These are phyloP conservation scores for Mus caroli DNA, from an alignment of 2,797 vertebrate genomes.

Conservation along the genomic window DNA sequence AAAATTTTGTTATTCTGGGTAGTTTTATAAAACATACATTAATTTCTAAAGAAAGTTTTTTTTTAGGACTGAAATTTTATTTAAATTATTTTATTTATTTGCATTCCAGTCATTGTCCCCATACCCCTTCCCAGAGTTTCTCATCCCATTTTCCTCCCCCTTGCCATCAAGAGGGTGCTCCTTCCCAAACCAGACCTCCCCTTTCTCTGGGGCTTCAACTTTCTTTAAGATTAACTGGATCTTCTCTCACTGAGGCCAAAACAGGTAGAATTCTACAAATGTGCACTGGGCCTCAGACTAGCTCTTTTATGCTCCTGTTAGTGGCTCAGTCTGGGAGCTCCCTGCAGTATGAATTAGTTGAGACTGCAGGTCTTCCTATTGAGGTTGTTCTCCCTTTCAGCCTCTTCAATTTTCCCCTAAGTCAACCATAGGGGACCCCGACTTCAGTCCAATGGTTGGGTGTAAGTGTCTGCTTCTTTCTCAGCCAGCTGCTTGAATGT, in stretches of 20 bases:
- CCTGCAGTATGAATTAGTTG: too few relatives aligned
- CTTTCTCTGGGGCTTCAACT: not conserved
- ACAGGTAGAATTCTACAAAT: not conserved
- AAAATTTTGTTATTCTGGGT: not conserved
- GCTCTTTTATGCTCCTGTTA: not conserved
- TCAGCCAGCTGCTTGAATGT: too few relatives aligned
- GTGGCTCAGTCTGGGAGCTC: not conserved
- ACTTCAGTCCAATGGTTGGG: not conserved
- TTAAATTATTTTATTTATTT: not conserved
- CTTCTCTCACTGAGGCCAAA: not conserved
- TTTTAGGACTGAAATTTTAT: not conserved
- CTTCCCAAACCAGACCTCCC: too few relatives aligned
- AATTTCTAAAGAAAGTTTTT: conserved; percentile 22
- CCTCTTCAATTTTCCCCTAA: not conserved
- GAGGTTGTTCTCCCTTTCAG: not conserved
- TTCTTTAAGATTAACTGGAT: not conserved
- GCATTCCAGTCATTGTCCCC: not conserved
- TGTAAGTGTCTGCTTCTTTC: not conserved
- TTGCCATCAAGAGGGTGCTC: not conserved
- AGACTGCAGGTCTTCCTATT: not conserved
- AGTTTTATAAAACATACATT: not conserved
- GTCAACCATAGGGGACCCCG: not conserved
- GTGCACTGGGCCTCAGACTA: not conserved
- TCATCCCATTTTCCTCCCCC: not conserved
- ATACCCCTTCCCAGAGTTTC: accelerated